Evolutionary conservation across 2,888 invertebrate species (phyloP).

Genomic region (Corbicula japonica): DNA sequence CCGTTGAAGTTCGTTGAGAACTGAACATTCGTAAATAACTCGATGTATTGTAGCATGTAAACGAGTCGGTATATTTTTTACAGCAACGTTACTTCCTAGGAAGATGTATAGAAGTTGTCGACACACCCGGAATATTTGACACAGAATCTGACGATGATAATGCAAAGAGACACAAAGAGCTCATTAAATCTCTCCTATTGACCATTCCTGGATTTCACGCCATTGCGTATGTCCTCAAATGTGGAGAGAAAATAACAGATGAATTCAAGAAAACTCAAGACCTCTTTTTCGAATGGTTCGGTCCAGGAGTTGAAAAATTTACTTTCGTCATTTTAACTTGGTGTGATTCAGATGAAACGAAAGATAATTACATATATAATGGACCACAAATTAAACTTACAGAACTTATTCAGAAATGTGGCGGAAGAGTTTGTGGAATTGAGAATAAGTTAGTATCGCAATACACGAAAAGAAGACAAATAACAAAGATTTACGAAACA

Average conservation of each 20-base stretch:
- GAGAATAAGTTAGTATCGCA: too few species aligned
- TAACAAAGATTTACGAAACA: too few species aligned
- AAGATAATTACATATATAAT: background rate
- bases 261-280: background rate
- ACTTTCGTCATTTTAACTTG: background rate
- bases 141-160: background rate
- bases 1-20: too few species aligned
- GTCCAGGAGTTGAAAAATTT: background rate
- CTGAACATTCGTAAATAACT: too few species aligned
- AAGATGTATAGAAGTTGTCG: background rate
- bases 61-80: too few species aligned
- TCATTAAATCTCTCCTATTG: background rate
- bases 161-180: background rate
- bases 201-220: background rate
- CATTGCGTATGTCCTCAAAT: background rate
- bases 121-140: slow-evolving; percentile 1
- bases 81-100: too few species aligned
- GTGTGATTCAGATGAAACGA: background rate
- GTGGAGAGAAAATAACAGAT: background rate
- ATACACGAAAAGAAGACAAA: too few species aligned
- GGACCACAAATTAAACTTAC: too few species aligned
- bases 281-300: background rate
- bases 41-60: too few species aligned
- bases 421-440: too few species aligned
- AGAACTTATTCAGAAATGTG: too few species aligned